Evolutionary conservation across 2,888 invertebrate species (phyloP).

Genomic region (Drosophila ustulata): DNA sequence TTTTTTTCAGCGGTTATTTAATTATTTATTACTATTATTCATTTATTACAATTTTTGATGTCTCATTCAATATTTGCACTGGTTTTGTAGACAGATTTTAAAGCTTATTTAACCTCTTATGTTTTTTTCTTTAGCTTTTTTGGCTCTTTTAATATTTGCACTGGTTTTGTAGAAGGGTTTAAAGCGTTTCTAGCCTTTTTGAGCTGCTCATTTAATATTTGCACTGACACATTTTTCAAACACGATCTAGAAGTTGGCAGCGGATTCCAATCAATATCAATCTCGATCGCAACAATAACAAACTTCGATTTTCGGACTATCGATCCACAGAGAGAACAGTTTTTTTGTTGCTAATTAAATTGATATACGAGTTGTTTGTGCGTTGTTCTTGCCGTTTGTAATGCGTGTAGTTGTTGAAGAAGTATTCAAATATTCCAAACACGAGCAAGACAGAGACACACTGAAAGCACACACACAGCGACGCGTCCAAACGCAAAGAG

Average conservation of each 20-base stretch:
- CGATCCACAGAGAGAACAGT: slow-evolving; percentile 43
- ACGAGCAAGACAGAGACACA: slow-evolving; percentile 19
- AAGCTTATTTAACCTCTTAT: too few species aligned
- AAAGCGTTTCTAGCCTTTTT: slow-evolving; percentile 39
- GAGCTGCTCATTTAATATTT: slow-evolving; percentile 42
- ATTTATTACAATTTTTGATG: too few species aligned
- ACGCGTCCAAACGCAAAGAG: slow-evolving; percentile 71
- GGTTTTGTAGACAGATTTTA: too few species aligned
- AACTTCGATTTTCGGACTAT: slow-evolving; percentile 27
- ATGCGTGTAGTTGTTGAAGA: slow-evolving; percentile 50
- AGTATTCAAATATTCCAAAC: slow-evolving; percentile 60
- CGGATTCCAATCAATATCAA: slow-evolving; percentile 27
- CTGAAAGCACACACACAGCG: slow-evolving; percentile 28
- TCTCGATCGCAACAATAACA: slow-evolving; percentile 52
- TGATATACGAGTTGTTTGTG: slow-evolving; percentile 33
- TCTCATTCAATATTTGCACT: too few species aligned
- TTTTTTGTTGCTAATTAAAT: slow-evolving; percentile 53
- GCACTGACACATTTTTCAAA: slow-evolving; percentile 29
- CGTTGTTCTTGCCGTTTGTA: slow-evolving; percentile 35
- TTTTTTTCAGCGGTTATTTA: too few species aligned
- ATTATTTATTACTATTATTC: too few species aligned
- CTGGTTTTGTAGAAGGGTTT: slow-evolving; percentile 51
- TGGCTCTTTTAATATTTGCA: too few species aligned
- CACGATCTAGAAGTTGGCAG: not conserved
- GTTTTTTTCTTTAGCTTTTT: too few species aligned